Percentiles rank a stretch among this genome's conserved stretches.
Conservation (phyloP, 2,113 vertebrate species). For the Heterocephalus glaber region DNA sequence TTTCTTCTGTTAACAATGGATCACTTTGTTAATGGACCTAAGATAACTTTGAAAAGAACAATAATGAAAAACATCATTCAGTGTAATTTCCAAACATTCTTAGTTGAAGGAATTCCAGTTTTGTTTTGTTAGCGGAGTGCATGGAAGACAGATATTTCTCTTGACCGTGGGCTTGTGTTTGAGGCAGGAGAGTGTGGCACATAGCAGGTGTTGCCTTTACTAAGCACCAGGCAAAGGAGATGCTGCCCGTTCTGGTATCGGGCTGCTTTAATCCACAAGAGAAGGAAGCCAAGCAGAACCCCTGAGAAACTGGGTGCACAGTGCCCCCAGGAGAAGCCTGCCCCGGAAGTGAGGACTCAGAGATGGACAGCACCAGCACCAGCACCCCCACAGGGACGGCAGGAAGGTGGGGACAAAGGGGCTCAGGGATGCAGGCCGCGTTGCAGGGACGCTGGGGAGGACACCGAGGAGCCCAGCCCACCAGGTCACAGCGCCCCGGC, state of each 20-base stretch:
- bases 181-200: neutral
- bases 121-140: neutral
- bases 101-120: neutral
- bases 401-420: neutral
- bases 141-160: neutral
- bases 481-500: too few relatives aligned
- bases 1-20: neutral
- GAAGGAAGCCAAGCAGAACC: neutral
- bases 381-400: neutral
- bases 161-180: rapidly evolving
- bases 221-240: neutral
- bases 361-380: neutral
- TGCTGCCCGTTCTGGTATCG: neutral
- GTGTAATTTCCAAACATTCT: neutral
- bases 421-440: too few relatives aligned
- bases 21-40: neutral
- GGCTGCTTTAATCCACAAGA: neutral
- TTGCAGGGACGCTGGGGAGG: too few relatives aligned
- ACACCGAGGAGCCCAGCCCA: too few relatives aligned
- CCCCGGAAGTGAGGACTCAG: neutral
- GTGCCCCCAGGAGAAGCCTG: neutral
- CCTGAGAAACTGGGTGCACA: too few relatives aligned
- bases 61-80: neutral
- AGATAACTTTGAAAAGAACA: neutral
- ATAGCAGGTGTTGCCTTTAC: neutral